Evolutionary conservation across 2,888 invertebrate species (phyloP), one percentile per base, ranked within the genome.

Genomic region (Schizotus pectinicornis): DNA sequence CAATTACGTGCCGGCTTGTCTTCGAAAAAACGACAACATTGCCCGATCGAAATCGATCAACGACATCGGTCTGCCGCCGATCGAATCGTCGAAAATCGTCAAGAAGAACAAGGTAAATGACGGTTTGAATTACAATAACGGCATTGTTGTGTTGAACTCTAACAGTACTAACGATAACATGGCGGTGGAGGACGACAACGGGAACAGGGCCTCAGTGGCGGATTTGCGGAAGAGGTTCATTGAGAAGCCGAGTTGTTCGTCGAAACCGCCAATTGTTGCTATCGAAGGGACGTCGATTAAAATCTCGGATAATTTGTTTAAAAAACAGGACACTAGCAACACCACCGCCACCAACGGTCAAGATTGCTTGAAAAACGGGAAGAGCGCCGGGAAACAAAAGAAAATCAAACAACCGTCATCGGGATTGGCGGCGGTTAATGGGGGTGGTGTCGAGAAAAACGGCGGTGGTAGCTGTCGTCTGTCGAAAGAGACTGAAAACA

Each of bases 1-100:
- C 36, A 86, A 88, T 74, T 91, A 91, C 77, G 85, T 88, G 72
- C 90, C 91, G 60, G 75, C 79, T 41, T 73, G 77, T 53, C 65
- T 75, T 39, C 68, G 80, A 49, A 47, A 59, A 38, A 35, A 74
- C 56, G 76, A 77, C 38, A 75, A 74, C 62, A 74, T 79, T 45
- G 68, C 77, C 11, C 70, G 79, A 48, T 85, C 86, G 0, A 86
- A 85, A 66, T 85, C 85, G 0, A 85, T 85, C 45, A 85, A 83
- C 67, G 86, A 86, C 70, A 85, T 86, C 38, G 86, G 75, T 55
- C 77, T 46, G 72, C 82, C 65, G 70, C 79, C 79, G 11, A 66
- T 77, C 51, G 77, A 78, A 66, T 80, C 57, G 35, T 7, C 54
- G 8, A 49, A 35, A 34, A 8, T 38, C 37, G 79, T 78, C 48